Evolutionary conservation across 1,140 invertebrate species (phyloP), one percentile per base, ranked within the genome.

Genomic region (Papilio glaucus): DNA sequence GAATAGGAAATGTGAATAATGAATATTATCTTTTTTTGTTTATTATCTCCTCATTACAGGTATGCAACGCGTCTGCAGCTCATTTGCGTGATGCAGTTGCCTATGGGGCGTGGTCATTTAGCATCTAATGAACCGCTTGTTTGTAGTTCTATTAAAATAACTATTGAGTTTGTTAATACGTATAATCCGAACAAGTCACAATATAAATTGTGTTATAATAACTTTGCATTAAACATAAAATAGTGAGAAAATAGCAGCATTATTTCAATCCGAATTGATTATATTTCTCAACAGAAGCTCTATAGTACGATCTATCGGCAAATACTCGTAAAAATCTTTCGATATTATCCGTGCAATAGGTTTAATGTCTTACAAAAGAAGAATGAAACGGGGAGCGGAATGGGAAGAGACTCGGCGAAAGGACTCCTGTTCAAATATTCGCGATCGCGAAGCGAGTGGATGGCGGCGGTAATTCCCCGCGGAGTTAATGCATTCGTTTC

Each of bases 281-380:
- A 63, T 39, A 65, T 41, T 41, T 65, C 38, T 39, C 4, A 39
- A 65, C 38, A 38, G 62, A 65, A 38, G 37, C 15, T 24, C 33
- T 21, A 38, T 76, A 60, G 75, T 78, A 77, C 60, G 70, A 33
- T 21, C 60, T 24, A 67, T 77, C 71, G 74, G 76, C 75, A 80
- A 83, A 81, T 79, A 80, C 77, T 83, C 77, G 76, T 82, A 82
- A 85, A 82, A 86, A 80, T 81, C 76, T 76, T 78, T 53, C 79
- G 74, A 83, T 85, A 85, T 84, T 81, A 86, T 85, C 78, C 81
- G 73, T 63, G 76, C 79, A 85, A 82, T 88, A 84, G 74, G 82
- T 84, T 85, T 86, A 88, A 88, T 84, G 80, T 85, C 80, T 84
- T 83, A 81, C 80, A 76, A 77, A 79, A 72, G 71, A 81, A 69